Percentiles rank a stretch among this genome's conserved stretches.
Evolutionary conservation across 2,888 invertebrate genomes (phyloP).

Genomic region (Orthosia incerta): DNA sequence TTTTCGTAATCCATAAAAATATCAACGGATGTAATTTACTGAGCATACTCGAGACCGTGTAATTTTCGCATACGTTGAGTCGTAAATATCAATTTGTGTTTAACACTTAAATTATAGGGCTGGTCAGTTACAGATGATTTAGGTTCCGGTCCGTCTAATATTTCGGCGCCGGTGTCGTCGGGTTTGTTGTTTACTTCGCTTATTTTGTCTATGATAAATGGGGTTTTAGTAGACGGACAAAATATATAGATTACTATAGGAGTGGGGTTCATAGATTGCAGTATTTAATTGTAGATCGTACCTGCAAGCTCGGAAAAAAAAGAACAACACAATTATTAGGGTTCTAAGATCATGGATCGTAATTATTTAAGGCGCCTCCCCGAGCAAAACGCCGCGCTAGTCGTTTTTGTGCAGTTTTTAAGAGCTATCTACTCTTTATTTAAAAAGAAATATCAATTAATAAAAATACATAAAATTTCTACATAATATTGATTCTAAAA

Average conservation of each 20-base stretch:
- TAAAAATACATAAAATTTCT: too few relatives aligned
- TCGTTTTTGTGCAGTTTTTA: too few relatives aligned
- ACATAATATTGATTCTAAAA: too few relatives aligned
- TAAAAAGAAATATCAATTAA: too few relatives aligned
- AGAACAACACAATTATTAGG: neutral
- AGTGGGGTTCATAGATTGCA: conserved; percentile 4
- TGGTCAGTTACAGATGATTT: conserved; percentile 75
- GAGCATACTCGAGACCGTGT: conserved; percentile 69
- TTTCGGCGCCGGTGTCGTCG: conserved; percentile 70
- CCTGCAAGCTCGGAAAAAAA: neutral
- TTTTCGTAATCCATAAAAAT: conserved; percentile 56
- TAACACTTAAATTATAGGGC: conserved; percentile 79
- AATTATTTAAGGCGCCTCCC: too few relatives aligned
- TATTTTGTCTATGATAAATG: conserved; percentile 37
- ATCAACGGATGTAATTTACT: conserved; percentile 62
- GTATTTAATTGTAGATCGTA: neutral
- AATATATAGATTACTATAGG: neutral
- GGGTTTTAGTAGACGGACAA: conserved; percentile 7
- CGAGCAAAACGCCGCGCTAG: too few relatives aligned
- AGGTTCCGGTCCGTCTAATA: conserved; percentile 66
- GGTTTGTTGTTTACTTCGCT: conserved; percentile 29
- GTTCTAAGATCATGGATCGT: neutral
- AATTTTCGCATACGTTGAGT: conserved; percentile 76
- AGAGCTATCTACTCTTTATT: too few relatives aligned
- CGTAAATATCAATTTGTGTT: conserved; percentile 83